Evolutionary conservation across 2,888 invertebrate species (phyloP).

Genomic region (Chydorus sphaericus): DNA sequence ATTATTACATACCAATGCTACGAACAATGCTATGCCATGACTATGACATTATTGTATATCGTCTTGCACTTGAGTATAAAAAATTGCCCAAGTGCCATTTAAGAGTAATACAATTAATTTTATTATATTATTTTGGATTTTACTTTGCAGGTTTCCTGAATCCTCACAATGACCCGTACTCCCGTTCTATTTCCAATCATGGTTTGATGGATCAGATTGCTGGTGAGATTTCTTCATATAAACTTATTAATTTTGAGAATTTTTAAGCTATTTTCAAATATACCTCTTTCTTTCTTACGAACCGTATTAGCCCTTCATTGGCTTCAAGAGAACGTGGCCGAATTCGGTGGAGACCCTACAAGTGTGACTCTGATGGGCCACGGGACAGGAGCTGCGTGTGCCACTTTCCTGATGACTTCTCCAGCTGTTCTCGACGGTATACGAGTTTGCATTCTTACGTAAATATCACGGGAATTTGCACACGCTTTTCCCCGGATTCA

Average conservation of each 20-base stretch:
- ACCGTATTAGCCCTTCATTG: constrained; percentile 86
- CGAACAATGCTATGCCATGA: too few relatives aligned
- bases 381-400: constrained; percentile 89
- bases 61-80: too few relatives aligned
- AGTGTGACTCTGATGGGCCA: constrained; percentile 90
- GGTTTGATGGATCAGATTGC: constrained; percentile 97
- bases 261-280: not conserved
- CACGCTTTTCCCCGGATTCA: too few relatives aligned
- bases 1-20: too few relatives aligned
- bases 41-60: not conserved
- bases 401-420: constrained; percentile 85
- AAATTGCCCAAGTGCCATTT: too few relatives aligned
- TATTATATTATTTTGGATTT: not conserved
- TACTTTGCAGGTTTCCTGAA: constrained; percentile 58
- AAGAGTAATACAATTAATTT: too few relatives aligned
- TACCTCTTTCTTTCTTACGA: not conserved
- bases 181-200: constrained; percentile 80
- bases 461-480: too few relatives aligned
- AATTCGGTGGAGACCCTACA: constrained; percentile 85
- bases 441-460: too few relatives aligned
- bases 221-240: not conserved
- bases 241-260: not conserved
- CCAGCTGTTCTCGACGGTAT: constrained; percentile 84
- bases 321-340: constrained; percentile 87
- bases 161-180: constrained; percentile 71